Evolutionary conservation across 2,797 vertebrate genomes (phyloP), one percentile per base, ranked within the genome.

Genomic region (Pangasius larnaudii): DNA sequence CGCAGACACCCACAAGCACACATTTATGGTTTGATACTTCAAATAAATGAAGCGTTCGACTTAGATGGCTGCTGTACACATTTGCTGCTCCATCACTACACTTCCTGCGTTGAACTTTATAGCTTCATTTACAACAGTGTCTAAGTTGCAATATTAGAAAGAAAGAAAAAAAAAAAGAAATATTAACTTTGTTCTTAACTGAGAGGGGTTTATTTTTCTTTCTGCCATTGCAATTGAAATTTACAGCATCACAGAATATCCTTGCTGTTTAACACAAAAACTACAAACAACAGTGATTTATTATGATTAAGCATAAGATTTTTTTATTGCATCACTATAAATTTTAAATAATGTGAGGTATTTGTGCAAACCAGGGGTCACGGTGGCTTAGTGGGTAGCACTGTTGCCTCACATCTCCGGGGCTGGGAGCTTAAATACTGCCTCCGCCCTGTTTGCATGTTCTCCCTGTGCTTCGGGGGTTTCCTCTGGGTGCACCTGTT

Each of bases 1-100:
- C 85, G 90, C 72, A 89, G 89, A 92, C 71, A 89, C 85, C 78
- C 91, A 84, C 87, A 89, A 88, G 85, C 79, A 87, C 71, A 67
- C 61, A 69, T 86, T 85, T 86, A 61, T 46, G 69, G 79, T 86
- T 77, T 77, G 85, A 86, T 86, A 46, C 53, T 78, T 89, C 85
- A 89, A 89, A 89, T 74, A 86, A 89, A 84, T 89, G 78, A 63
- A 86, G 78, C 69, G 65, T 77, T 84, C 14, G 51, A 74, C 75
- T 85, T 80, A 39, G 82, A 88, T 72, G 87, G 49, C 72, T 85
- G 82, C 63, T 85, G 46, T 77, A 84, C 87, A 79, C 36, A 81
- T 88, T 85, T 85, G 75, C 65, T 80, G 84, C 87, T 85, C 42
- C 72, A 61, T 81, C 83, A 81, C 63, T 61, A 42, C 84, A 81